phyloP scores from a whole-genome alignment of 2,888 invertebrate species.

The Coronaproctus castanopsis region DNA sequence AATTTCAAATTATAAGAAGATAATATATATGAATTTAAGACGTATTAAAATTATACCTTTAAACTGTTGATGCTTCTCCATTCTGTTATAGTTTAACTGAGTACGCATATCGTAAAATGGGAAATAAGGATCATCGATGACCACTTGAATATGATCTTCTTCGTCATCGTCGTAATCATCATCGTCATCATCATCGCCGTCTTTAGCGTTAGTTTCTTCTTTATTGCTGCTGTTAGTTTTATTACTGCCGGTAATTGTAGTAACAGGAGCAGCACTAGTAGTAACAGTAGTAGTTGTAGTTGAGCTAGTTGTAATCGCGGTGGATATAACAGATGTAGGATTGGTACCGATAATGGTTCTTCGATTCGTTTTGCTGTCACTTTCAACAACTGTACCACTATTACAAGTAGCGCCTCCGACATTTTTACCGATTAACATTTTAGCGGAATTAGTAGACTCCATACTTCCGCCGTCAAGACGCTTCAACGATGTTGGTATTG shows the following conservation, averaged over 20 bases:
- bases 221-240: not conserved
- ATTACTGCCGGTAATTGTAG: not conserved
- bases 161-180: conserved; percentile 12
- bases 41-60: no score
- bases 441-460: not conserved
- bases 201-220: conserved; percentile 1
- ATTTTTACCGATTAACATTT: not conserved
- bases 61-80: not conserved
- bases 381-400: no score
- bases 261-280: not conserved
- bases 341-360: no score
- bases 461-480: not conserved
- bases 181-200: conserved; percentile 3
- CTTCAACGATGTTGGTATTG: not conserved
- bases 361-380: not conserved
- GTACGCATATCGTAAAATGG: not conserved
- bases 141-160: conserved; percentile 9
- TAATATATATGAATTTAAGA: no score
- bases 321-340: not conserved
- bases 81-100: not conserved
- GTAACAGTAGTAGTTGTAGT: not conserved
- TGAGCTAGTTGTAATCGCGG: not conserved
- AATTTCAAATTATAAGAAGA: no score
- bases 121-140: not conserved
- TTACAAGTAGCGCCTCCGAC: not conserved